A percentile compares a stretch with the other conserved stretches of the same genome.
Evolutionary conservation across 2,888 invertebrate genomes (phyloP).

Genomic region (Anaspis maculata): DNA sequence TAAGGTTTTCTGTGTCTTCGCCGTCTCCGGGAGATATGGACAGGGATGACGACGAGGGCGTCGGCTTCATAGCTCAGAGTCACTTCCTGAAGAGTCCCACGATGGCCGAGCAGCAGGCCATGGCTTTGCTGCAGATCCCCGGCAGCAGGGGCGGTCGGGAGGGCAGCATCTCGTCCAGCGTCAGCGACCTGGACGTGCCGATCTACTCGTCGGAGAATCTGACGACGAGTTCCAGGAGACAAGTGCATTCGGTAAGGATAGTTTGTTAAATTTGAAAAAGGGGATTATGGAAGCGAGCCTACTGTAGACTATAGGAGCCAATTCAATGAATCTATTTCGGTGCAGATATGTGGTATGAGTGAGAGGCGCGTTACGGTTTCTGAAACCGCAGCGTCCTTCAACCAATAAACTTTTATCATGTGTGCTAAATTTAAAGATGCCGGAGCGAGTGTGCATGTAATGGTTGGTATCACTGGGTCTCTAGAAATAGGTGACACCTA

Average conservation of each 20-base stretch:
- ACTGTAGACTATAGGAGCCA: too few relatives aligned
- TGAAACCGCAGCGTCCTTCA: too few relatives aligned
- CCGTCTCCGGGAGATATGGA: slow-evolving; percentile 25
- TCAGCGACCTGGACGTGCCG: slow-evolving; percentile 50
- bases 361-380: too few relatives aligned
- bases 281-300: too few relatives aligned
- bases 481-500: too few relatives aligned
- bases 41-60: slow-evolving; percentile 42
- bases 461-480: too few relatives aligned
- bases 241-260: slow-evolving; percentile 30
- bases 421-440: too few relatives aligned
- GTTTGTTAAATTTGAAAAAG: too few relatives aligned
- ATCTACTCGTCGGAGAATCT: slow-evolving; percentile 43
- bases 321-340: too few relatives aligned
- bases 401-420: too few relatives aligned
- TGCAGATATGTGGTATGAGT: too few relatives aligned
- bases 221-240: slow-evolving; percentile 26
- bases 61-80: slow-evolving; percentile 49
- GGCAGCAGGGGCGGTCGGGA: slow-evolving; percentile 30
- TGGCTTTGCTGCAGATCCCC: slow-evolving; percentile 43
- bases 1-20: slow-evolving; percentile 22
- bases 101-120: slow-evolving; percentile 33
- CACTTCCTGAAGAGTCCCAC: slow-evolving; percentile 47
- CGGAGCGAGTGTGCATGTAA: too few relatives aligned
- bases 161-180: slow-evolving; percentile 47